Evolutionary conservation across 2,797 vertebrate species (phyloP).

Genomic region (Cryptoprocta ferox): DNA sequence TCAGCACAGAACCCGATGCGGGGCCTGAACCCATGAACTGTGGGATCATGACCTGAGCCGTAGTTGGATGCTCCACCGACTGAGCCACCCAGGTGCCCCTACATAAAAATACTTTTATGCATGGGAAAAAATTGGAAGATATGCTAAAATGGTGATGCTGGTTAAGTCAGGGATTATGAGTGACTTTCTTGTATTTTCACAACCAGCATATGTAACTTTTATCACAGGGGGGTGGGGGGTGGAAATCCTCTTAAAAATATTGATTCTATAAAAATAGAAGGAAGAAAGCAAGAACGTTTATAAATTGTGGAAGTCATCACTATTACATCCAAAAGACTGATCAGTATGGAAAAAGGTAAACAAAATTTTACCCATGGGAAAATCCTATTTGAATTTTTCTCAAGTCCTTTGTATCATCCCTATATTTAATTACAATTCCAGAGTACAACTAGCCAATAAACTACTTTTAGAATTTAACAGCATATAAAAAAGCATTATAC

Average conservation of each 20-base stretch:
- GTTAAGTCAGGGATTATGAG: not conserved
- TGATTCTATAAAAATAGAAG: not conserved
- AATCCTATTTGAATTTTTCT: slow-evolving; percentile 22
- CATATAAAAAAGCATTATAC: slow-evolving; percentile 29
- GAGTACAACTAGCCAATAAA: slow-evolving; percentile 13
- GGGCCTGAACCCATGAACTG: too few relatives aligned
- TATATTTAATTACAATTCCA: slow-evolving; percentile 34
- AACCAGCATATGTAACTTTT: not conserved
- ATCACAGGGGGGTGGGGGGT: not conserved
- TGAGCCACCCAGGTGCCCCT: too few relatives aligned
- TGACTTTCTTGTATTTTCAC: not conserved
- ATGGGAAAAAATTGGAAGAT: not conserved
- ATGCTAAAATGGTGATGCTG: not conserved
- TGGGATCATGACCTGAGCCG: too few relatives aligned
- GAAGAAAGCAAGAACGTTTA: not conserved
- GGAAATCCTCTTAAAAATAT: not conserved
- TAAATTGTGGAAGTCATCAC: not conserved
- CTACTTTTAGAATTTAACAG: slow-evolving; percentile 42
- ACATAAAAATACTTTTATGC: not conserved
- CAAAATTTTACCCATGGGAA: not conserved
- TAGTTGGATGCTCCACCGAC: too few relatives aligned
- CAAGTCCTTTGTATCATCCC: not conserved
- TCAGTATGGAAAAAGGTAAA: not conserved
- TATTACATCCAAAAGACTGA: slow-evolving; percentile 7
- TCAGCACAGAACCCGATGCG: too few relatives aligned